A percentile compares a stretch with the other conserved stretches of the same genome.
Conservation (phyloP, 2,797 vertebrate species). For the Austrolebias charrua region DNA sequence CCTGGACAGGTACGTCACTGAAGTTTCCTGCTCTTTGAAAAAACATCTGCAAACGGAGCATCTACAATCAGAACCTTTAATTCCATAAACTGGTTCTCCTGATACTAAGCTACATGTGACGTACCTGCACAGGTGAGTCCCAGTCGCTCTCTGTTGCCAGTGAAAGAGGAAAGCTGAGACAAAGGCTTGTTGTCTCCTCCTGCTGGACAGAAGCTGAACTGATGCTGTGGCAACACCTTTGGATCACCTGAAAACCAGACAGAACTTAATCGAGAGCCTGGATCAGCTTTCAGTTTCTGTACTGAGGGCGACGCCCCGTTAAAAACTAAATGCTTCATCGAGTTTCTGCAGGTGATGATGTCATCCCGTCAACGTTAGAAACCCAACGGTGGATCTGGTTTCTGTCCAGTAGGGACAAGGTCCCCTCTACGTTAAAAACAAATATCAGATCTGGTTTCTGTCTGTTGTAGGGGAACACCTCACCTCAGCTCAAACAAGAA, state of each 20-base stretch:
- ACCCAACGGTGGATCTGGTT: no score
- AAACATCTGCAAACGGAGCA: slow-evolving; percentile 18
- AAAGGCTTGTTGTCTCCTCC: slow-evolving; percentile 76
- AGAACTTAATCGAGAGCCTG: background rate
- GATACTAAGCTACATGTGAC: no score
- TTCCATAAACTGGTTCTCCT: no score
- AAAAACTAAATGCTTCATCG: no score
- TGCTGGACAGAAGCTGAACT: slow-evolving; percentile 42
- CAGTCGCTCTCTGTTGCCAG: slow-evolving; percentile 81
- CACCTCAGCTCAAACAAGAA: no score
- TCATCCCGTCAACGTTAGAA: no score
- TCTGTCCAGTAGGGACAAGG: no score
- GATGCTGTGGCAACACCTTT: slow-evolving; percentile 76
- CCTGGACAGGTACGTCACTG: slow-evolving; percentile 31
- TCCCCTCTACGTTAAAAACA: no score
- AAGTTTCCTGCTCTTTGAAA: background rate
- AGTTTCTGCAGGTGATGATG: no score
- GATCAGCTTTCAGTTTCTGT: no score
- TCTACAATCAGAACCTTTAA: background rate
- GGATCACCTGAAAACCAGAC: slow-evolving; percentile 73
- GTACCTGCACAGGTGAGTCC: slow-evolving; percentile 79
- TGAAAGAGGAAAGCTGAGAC: slow-evolving; percentile 74
- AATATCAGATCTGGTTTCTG: no score
- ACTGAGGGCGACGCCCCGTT: background rate
- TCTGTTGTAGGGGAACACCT: no score